Evolutionary conservation across 2,888 invertebrate species (phyloP), one percentile per base, ranked within the genome.

Genomic region (Aporophyla nigra): DNA sequence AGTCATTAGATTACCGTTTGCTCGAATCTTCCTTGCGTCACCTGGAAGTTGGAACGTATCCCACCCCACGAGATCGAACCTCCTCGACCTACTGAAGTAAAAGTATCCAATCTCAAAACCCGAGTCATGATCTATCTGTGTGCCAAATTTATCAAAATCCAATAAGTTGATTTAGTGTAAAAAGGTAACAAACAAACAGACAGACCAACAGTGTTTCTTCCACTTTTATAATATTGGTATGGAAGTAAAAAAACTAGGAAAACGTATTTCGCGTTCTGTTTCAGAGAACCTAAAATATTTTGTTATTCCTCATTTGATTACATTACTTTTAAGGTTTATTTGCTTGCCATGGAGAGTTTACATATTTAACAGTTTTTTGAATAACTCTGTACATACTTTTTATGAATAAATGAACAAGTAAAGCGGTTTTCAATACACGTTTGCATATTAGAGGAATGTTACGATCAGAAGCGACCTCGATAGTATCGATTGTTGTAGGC

Each of bases 351-450:
- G 14, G 2, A 58, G 40, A 51, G 40, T 24, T 58, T 43, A 78
- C 43, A 78, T 67, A 51, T 27, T 40, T 14, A 76, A 43, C n/a
- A 5, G 33, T 21, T 69, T 43, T 21, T 43, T 49, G 21, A 27
- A 9, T 27, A 19, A 7, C 4, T 3, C 16, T 19, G 56, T 58
- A 46, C n/a, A 80, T 62, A 27, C n/a, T 40, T 14, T 65, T 59
- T 76, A 54, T 82, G 56, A 65, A 82, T 78, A 78, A 76, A 54
- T 76, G 54, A 65, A 21, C 59, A 24, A 19, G 54, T 43, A 59
- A 80, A 80, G 49, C 73, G 84, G 33, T 80, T 80, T 80, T 80
- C 84, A 72, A 84, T 84, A 80, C 40, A 58, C 33, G 40, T 80
- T 79, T 67, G 51, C 84, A 80, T 80, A 58, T 63, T 63, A 68